Evolutionary conservation across 1,140 invertebrate genomes (phyloP).

Genomic region (Drosophila grimshawi): DNA sequence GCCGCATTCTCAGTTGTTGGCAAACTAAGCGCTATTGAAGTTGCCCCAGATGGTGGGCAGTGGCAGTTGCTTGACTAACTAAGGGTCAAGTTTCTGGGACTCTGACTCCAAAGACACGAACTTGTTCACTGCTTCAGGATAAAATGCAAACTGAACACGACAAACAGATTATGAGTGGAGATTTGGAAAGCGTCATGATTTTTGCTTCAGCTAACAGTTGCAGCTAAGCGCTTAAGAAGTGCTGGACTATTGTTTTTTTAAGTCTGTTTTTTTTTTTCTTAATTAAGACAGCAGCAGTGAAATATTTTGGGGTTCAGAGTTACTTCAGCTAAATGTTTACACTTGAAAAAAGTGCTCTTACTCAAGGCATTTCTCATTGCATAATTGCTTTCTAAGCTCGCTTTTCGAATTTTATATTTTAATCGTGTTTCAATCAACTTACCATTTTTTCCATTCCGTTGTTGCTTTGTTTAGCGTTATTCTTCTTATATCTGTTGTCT

Average conservation of each 20-base stretch:
- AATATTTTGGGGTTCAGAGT: background rate
- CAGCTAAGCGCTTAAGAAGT: background rate
- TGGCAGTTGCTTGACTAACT: slow-evolving; percentile 24
- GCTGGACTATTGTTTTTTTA: background rate
- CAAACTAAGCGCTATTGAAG: slow-evolving; percentile 74
- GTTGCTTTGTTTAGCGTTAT: slow-evolving; percentile 37
- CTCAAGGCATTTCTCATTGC: background rate
- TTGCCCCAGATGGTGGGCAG: slow-evolving; percentile 34
- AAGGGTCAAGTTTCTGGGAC: slow-evolving; percentile 61
- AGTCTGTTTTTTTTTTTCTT: slow-evolving; percentile 8
- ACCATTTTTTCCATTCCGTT: slow-evolving; percentile 81
- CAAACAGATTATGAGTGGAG: slow-evolving; percentile 19
- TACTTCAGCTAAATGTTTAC: background rate
- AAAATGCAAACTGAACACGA: slow-evolving; percentile 24
- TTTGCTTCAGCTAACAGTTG: no score
- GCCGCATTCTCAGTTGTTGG: slow-evolving; percentile 55
- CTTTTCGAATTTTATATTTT: background rate
- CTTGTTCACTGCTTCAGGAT: slow-evolving; percentile 43
- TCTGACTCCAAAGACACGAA: slow-evolving; percentile 2
- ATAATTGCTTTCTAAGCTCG: slow-evolving; percentile 7
- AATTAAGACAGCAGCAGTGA: slow-evolving; percentile 26
- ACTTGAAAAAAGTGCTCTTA: background rate
- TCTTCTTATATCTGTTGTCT: slow-evolving; percentile 11
- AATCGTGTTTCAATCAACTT: slow-evolving; percentile 30
- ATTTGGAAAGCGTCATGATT: background rate